These are phyloP conservation scores for Caenorhabditis latens DNA, from an alignment of 1,140 invertebrate genomes.

Conservation along the genomic window DNA sequence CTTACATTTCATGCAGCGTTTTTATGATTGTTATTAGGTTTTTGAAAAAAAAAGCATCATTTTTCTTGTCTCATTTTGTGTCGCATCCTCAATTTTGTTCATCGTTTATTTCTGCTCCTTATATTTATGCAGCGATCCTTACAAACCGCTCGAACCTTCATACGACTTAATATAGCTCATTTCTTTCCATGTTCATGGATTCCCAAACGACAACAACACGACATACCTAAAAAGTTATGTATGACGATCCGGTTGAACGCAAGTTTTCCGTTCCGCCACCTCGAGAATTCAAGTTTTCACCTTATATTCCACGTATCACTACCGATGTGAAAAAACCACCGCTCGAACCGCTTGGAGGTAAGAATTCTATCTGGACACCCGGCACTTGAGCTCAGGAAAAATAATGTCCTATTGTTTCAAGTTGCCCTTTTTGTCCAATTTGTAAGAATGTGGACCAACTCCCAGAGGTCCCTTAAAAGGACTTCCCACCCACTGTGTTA, in stretches of 20 bases:
- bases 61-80: slow-evolving; percentile 5
- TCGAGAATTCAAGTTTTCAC: slow-evolving; percentile 57
- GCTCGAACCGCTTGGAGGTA: slow-evolving; percentile 20
- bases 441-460: slow-evolving; percentile 14
- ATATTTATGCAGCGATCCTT: slow-evolving; percentile 6
- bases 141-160: not conserved
- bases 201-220: slow-evolving; percentile 10
- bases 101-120: not conserved
- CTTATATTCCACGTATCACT: slow-evolving; percentile 20
- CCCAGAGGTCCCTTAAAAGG: slow-evolving; percentile 37
- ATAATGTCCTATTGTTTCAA: slow-evolving; percentile 42
- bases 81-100: not conserved
- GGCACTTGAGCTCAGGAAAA: not conserved
- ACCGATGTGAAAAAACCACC: slow-evolving; percentile 46
- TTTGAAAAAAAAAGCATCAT: slow-evolving; percentile 20
- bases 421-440: slow-evolving; percentile 34
- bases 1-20: not conserved
- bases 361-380: not conserved
- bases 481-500: slow-evolving; percentile 37
- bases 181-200: slow-evolving; percentile 44
- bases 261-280: slow-evolving; percentile 61
- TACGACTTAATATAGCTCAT: slow-evolving; percentile 34
- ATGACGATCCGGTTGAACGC: slow-evolving; percentile 54
- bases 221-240: slow-evolving; percentile 27
- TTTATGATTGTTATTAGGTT: slow-evolving; percentile 54